Evolutionary conservation across 2,797 vertebrate genomes (phyloP), one percentile per base, ranked within the genome.

Genomic region (Tragopan temminckii): DNA sequence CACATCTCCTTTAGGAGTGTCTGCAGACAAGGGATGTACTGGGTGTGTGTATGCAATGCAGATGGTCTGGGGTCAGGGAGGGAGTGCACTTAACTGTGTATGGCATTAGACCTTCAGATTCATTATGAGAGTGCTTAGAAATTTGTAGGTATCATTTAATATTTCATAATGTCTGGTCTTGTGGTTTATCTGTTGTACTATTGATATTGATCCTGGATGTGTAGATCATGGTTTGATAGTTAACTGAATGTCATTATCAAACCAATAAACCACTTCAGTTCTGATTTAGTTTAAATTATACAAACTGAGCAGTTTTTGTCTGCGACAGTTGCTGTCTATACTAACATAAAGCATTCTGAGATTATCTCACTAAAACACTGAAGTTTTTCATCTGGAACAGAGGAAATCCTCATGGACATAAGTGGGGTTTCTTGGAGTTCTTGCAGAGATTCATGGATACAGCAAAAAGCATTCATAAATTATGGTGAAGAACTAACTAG

Each of bases 21-120:
- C 14, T 87, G 62, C 16, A 72, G 33, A 9, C 7, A 40, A 25
- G 1, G 19, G 29, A 16, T 4, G 1, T 27, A 63, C 4, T 67
- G 6, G 5, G 0, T 15, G 12, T 1, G 4, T 0, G 1, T n/a
- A 29, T 71, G n/a, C 23, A 50, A 66, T 25, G 4, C 38, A 18
- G 6, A 43, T 0, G 1, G 17, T 7, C 23, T 24, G 3, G 4
- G 24, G 3, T 9, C 62, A 8, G 7, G 10, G 10, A n/a, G 6
- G 7, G 38, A 2, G 4, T 50, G 29, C 3, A 23, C 25, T 25
- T 20, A 70, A 29, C 5, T 36, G 5, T 21, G 5, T 23, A 29
- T 23, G 67, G 5, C 24, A 15, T 42, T 64, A 33, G 33, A 64
- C 20, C 10, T 80, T 53, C 23, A 18, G 14, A 58, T 53, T 50